These are phyloP conservation scores for Natrix natrix DNA, from an alignment of 2,797 vertebrate species.

Conservation along the genomic window DNA sequence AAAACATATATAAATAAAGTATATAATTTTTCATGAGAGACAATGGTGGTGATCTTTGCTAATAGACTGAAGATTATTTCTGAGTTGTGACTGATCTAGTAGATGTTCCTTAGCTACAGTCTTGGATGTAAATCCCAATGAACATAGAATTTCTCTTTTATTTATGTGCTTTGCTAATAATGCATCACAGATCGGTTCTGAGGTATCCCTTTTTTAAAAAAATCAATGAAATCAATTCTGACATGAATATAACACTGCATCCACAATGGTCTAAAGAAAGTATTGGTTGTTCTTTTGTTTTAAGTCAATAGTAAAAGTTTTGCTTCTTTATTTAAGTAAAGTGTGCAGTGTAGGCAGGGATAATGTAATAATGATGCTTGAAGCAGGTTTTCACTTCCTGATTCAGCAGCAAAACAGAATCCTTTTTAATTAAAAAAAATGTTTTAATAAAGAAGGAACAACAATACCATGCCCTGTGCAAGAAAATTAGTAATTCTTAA, in stretches of 20 bases:
- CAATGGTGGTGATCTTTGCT: neutral
- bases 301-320: neutral
- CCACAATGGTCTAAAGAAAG: neutral
- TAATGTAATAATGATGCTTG: neutral
- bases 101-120: neutral
- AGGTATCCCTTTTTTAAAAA: neutral
- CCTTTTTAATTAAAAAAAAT: neutral
- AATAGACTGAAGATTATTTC: neutral
- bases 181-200: neutral
- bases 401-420: neutral
- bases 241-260: neutral
- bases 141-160: neutral
- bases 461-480: neutral
- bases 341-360: neutral
- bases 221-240: neutral
- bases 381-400: too few species aligned
- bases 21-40: conserved; percentile 77
- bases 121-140: neutral
- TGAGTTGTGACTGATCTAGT: neutral
- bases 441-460: neutral
- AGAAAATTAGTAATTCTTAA: neutral
- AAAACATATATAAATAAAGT: conserved; percentile 76
- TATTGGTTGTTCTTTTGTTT: neutral
- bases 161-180: neutral
- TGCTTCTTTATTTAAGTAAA: neutral